A percentile compares a stretch with the other conserved stretches of the same genome.
Evolutionary conservation across 2,888 invertebrate species (phyloP).

Genomic region (Leucoma salicis): DNA sequence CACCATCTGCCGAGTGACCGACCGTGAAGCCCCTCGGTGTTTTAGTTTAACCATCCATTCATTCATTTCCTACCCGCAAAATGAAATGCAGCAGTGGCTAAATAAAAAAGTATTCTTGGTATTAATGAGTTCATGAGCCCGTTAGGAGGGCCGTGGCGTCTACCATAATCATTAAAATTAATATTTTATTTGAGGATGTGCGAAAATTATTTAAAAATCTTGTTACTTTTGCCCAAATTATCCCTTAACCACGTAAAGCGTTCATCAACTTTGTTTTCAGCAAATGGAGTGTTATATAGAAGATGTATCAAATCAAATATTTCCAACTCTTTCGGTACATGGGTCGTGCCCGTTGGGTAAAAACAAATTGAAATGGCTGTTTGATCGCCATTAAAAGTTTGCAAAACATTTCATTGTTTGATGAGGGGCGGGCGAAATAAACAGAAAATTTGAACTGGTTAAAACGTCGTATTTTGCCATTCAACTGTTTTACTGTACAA

Average conservation of each 20-base stretch:
- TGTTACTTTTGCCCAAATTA: background rate
- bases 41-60: no score
- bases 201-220: background rate
- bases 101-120: no score
- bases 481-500: slow-evolving; percentile 31
- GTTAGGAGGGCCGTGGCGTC: no score
- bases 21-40: no score
- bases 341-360: slow-evolving; percentile 33
- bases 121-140: no score
- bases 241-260: slow-evolving; percentile 33
- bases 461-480: slow-evolving; percentile 27
- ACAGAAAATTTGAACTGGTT: slow-evolving; percentile 48
- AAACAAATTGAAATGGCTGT: slow-evolving; percentile 63
- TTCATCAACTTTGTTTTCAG: slow-evolving; percentile 46
- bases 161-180: no score
- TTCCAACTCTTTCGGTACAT: slow-evolving; percentile 40
- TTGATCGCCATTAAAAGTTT: slow-evolving; percentile 77
- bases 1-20: no score
- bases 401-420: slow-evolving; percentile 62
- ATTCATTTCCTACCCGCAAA: no score
- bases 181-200: no score
- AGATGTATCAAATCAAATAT: slow-evolving; percentile 35
- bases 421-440: slow-evolving; percentile 46
- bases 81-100: no score
- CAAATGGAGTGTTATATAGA: slow-evolving; percentile 46